Evolutionary conservation across 2,797 vertebrate species (phyloP), one percentile per base, ranked within the genome.

Genomic region (Cynodonichthys magdalenae): DNA sequence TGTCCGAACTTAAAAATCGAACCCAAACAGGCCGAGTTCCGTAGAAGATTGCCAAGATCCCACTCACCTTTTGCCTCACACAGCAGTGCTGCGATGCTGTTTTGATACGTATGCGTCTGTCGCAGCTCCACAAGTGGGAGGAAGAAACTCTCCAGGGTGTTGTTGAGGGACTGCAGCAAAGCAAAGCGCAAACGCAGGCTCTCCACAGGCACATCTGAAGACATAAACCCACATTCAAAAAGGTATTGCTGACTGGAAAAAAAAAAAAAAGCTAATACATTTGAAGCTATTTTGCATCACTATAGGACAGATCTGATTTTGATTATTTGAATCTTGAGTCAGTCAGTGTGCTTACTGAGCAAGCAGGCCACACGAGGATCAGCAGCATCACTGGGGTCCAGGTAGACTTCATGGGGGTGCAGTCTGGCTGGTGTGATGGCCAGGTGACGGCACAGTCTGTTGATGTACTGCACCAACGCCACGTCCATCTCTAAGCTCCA

Each of bases 401-500:
- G 84, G 80, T 99, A 99, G 42, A 96, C 96, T 73, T 99, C 98
- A 1, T 99, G 98, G 29, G 98, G 97, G 74, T 99, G 98, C 0
- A 99, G 94, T 17, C 98, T 93, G 0, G 96, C 94, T 0, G 98
- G 98, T 0, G 97, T 99, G 82, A 99, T 98, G 18, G 98, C 98
- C 48, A 99, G 92, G 81, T 98, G 97, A 36, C 97, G 95, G 74
- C 98, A 99, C 12, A 99, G 94, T 48, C 97, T 92, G 90, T 98
- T 98, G 66, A 97, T 89, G 62, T 97, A 95, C 82, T 97, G 96
- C 15, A 99, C 96, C 0, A 99, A 90, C 0, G 97, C 96, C 28
- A 98, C 95, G 0, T 99, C 98, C 96, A 97, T 97, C 74, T 97
- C 98, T 81, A 99, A 92, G 1, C 88, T 94, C 97, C 97, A 99